A percentile compares a stretch with the other conserved stretches of the same genome.
Evolutionary conservation across 2,797 vertebrate genomes (phyloP).

Genomic region (Choloepus didactylus): DNA sequence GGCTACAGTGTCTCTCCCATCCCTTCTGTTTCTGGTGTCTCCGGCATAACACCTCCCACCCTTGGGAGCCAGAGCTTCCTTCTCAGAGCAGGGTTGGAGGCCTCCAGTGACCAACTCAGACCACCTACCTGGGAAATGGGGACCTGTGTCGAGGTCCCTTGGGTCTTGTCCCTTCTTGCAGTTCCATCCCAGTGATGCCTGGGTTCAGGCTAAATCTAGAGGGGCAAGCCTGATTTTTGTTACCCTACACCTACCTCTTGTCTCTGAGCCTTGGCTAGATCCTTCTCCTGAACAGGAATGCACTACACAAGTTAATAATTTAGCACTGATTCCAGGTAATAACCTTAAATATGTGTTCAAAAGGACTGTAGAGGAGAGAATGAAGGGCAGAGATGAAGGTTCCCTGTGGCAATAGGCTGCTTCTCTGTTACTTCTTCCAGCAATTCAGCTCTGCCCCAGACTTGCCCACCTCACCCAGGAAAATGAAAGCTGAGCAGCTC

Average conservation of each 20-base stretch:
- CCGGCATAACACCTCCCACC: background rate
- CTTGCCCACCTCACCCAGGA: background rate
- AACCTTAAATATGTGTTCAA: background rate
- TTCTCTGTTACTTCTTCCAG: background rate
- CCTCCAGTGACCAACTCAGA: background rate
- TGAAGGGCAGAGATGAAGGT: background rate
- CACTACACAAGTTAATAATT: background rate
- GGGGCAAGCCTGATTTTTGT: background rate
- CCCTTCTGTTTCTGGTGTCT: background rate
- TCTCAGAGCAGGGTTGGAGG: background rate
- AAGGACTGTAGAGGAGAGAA: background rate
- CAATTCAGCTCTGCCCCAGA: background rate
- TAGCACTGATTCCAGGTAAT: background rate
- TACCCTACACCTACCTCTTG: background rate
- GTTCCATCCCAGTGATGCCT: background rate
- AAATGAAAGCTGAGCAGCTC: background rate
- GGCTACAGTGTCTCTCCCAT: background rate
- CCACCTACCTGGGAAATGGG: background rate
- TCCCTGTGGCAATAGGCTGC: background rate
- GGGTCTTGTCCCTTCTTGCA: background rate
- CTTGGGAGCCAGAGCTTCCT: background rate
- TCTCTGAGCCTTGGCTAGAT: background rate
- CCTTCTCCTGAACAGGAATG: background rate
- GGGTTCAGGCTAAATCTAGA: background rate
- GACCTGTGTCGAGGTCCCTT: background rate